Percentiles rank a stretch among this genome's conserved stretches.
phyloP scores from a whole-genome alignment of 2,888 invertebrate species.

The Ectemnius cavifrons region DNA sequence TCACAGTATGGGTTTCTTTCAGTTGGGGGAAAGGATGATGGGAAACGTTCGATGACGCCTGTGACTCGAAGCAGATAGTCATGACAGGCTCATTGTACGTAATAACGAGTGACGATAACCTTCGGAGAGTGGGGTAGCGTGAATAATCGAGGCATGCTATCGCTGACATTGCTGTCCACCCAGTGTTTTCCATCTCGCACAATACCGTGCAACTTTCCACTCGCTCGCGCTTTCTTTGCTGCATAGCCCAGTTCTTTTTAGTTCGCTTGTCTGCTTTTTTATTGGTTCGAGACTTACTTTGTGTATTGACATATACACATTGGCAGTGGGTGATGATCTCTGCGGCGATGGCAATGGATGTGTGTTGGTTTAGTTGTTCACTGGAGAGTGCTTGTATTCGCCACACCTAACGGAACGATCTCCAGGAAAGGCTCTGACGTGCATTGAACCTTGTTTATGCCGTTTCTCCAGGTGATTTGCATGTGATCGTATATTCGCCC shows the following conservation, averaged over 20 bases:
- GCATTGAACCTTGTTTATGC: neutral
- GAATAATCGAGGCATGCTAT: constrained; percentile 15
- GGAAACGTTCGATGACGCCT: no score
- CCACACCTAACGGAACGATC: neutral
- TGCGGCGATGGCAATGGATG: neutral
- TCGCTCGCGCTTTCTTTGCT: neutral
- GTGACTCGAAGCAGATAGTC: no score
- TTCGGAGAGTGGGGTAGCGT: constrained; percentile 24
- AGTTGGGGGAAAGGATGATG: no score
- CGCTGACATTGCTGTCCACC: constrained; percentile 18
- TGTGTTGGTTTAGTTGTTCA: neutral
- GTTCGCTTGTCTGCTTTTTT: no score
- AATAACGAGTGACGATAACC: constrained; percentile 40
- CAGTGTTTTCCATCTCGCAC: constrained; percentile 9
- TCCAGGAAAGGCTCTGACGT: neutral
- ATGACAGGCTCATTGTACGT: neutral
- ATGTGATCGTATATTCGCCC: no score
- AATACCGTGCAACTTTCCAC: neutral
- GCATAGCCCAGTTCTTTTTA: no score
- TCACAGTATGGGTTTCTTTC: no score
- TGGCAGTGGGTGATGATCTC: neutral
- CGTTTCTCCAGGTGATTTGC: no score
- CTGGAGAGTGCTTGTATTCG: neutral
- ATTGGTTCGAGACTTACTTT: no score
- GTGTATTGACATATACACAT: no score